Percentiles rank a stretch among this genome's conserved stretches.
phyloP scores from a whole-genome alignment of 2,888 invertebrate genomes.

The Drosophila mulleri region DNA sequence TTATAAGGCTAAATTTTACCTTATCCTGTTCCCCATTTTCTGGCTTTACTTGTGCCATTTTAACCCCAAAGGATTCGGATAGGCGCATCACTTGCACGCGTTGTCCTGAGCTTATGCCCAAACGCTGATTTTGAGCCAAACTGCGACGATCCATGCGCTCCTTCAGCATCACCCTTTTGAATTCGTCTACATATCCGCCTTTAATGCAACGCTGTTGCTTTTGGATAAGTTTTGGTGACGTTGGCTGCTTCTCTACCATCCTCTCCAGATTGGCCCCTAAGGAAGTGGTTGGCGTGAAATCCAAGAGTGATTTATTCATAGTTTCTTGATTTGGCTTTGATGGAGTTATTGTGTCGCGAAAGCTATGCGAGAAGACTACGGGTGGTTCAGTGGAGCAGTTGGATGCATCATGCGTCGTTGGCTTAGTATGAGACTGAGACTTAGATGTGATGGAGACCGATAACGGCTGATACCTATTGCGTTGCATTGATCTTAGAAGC shows the following conservation, averaged over 20 bases:
- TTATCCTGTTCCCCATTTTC: neutral
- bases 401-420: neutral
- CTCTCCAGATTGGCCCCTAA: constrained; percentile 28
- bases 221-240: neutral
- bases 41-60: constrained; percentile 38
- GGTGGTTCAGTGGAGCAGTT: neutral
- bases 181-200: constrained; percentile 44
- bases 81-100: constrained; percentile 30
- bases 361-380: constrained; percentile 1
- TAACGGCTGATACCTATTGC: constrained; percentile 35
- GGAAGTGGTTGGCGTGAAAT: constrained; percentile 5
- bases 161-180: constrained; percentile 26
- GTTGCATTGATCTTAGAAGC: constrained; percentile 3
- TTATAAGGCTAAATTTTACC: constrained; percentile 34
- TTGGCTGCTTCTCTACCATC: constrained; percentile 7
- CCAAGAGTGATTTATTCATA: constrained; percentile 9
- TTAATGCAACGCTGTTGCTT: constrained; percentile 31
- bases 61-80: constrained; percentile 36
- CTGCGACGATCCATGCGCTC: constrained; percentile 47
- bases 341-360: constrained; percentile 11
- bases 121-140: constrained; percentile 39
- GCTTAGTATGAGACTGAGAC: neutral
- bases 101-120: constrained; percentile 33
- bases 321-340: neutral
- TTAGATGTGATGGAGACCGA: constrained; percentile 15